Base-by-base conservation (phyloP, 2,113 vertebrate species). In the Myrmecobius fasciatus region DNA sequence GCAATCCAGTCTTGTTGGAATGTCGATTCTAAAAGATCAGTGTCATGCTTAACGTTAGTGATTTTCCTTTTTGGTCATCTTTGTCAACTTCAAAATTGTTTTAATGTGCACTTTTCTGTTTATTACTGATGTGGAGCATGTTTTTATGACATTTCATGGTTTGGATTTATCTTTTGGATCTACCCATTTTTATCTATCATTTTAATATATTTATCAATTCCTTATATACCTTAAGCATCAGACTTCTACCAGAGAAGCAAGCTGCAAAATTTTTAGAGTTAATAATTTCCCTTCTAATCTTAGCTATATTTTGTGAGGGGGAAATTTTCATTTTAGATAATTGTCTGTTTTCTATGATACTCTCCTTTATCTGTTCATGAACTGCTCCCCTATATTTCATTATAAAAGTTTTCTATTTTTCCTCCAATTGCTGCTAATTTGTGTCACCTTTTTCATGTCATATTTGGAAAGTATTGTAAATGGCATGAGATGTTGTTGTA, bases 291-390 rank as follows among this genome's bases (percentile, higher is more conserved):
- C 36, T 75, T n/a, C 67, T n/a, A n/a, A n/a, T 75, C 5, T 75
- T n/a, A n/a, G 5, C 36, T n/a, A n/a, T 36, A n/a, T 6, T 75
- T 22, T n/a, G 14, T n/a, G 31, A 0, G 0, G 4, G 31, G 12
- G 0, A 67, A 60, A 9, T 54, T 54, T 67, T 36, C 60, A 67
- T 67, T 67, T 67, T 67, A 60, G 28, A 60, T 60, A 67, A 67
- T 1, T 67, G 31, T 67, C 14, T 12, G 36, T n/a, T 36, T 75
- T 75, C 36, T 31, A n/a, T 75, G 36, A n/a, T n/a, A 75, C 11
- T 67, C 31, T n/a, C 12, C 60, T 3, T 67, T 67, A 17, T n/a
- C 67, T 43, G 14, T 83, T 43, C 17, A 43, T 8, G 36, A 75
- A 83, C 67, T 20, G 43, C 67, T 83, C 6, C 36, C 36, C 36